phyloP scores from a whole-genome alignment of 2,113 vertebrate species.

The Damaliscus lunatus region DNA sequence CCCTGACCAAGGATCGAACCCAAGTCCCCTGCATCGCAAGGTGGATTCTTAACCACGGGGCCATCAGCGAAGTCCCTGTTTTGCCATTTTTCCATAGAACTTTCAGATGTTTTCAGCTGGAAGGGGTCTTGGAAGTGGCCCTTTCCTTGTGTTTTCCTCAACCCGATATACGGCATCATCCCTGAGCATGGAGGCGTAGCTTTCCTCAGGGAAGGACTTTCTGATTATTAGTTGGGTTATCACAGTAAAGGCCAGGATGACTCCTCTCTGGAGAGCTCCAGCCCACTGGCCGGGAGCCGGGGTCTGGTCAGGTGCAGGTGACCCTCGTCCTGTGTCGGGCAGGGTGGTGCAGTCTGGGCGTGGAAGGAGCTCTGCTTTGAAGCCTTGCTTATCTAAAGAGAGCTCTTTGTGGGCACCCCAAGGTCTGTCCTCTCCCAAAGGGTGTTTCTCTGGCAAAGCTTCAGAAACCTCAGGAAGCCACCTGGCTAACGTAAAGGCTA shows the following conservation, averaged over 20 bases:
- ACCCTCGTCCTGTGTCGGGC: not conserved
- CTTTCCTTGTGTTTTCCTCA: not conserved
- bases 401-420: too few species aligned
- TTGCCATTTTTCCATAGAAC: not conserved
- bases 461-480: too few species aligned
- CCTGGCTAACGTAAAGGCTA: too few species aligned
- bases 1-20: not conserved
- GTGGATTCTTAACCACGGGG: not conserved
- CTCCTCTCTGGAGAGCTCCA: not conserved
- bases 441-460: too few species aligned
- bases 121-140: not conserved
- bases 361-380: not conserved
- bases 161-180: not conserved
- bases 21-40: not conserved
- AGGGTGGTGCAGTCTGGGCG: fast-evolving
- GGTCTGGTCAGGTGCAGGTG: not conserved
- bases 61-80: not conserved
- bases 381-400: too few species aligned
- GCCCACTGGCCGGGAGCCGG: not conserved
- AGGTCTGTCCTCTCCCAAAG: too few species aligned
- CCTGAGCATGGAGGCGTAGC: not conserved
- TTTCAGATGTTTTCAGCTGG: not conserved
- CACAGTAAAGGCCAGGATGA: not conserved
- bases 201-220: not conserved
- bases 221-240: not conserved